A percentile compares a stretch with the other conserved stretches of the same genome.
Conservation (phyloP, 2,113 vertebrate genomes). For the Tinamus guttatus region DNA sequence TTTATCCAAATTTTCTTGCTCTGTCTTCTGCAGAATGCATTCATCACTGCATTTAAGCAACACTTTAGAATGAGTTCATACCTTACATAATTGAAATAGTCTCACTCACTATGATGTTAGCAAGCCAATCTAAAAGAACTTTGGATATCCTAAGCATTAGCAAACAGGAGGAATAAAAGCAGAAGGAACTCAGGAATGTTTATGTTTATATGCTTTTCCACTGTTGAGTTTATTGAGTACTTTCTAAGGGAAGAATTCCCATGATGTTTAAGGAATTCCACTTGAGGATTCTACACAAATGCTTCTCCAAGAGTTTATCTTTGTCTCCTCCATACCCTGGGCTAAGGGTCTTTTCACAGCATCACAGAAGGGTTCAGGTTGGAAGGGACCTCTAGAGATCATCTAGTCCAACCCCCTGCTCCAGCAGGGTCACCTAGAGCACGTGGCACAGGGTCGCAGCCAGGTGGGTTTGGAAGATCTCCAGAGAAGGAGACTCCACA, state of each 20-base stretch:
- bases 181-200: background rate
- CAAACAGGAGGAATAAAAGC: constrained; percentile 17
- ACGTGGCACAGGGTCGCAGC: too few species aligned
- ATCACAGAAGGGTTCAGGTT: too few species aligned
- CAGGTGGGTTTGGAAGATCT: too few species aligned
- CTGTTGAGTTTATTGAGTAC: background rate
- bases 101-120: background rate
- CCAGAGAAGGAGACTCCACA: too few species aligned
- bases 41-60: constrained; percentile 34
- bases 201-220: background rate
- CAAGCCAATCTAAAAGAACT: constrained; percentile 10
- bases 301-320: background rate
- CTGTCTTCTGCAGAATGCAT: constrained; percentile 18
- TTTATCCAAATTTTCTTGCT: constrained; percentile 59
- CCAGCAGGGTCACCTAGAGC: too few species aligned
- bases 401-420: too few species aligned
- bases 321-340: background rate
- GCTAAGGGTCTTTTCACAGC: background rate
- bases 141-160: constrained; percentile 23
- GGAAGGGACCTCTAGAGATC: too few species aligned
- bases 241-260: background rate
- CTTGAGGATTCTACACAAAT: background rate
- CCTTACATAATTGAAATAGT: constrained; percentile 29
- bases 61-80: constrained; percentile 45
- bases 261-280: background rate